phyloP scores from a whole-genome alignment of 2,113 vertebrate genomes.

The Nicator chloris region DNA sequence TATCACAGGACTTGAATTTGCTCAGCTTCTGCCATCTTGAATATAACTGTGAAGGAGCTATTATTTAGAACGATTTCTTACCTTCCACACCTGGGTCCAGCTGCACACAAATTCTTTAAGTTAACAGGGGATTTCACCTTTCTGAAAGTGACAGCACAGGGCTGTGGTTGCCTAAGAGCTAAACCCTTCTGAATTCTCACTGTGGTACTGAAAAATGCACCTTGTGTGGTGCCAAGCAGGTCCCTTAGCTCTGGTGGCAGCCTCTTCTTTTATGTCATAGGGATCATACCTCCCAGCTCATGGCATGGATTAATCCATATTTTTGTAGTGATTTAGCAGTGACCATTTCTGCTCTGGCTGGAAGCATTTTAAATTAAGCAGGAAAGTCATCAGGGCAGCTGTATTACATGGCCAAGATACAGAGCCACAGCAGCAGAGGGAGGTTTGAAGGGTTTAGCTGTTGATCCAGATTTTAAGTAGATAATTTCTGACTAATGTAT shows the following conservation, averaged over 20 bases:
- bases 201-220: background rate
- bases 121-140: background rate
- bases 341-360: background rate
- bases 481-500: background rate
- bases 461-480: constrained; percentile 7
- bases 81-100: background rate
- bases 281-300: background rate
- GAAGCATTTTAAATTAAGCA: background rate
- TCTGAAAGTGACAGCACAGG: background rate
- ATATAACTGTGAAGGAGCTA: background rate
- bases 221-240: background rate
- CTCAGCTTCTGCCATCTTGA: background rate
- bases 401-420: background rate
- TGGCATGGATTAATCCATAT: background rate
- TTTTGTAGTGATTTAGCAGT: background rate
- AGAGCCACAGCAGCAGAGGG: background rate
- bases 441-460: constrained; percentile 10
- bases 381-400: background rate
- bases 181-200: background rate
- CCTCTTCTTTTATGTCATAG: background rate
- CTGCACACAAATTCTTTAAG: background rate
- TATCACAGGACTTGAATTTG: background rate
- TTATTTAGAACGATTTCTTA: background rate
- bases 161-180: background rate
- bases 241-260: background rate